Evolutionary conservation across 2,113 vertebrate species (phyloP).

Genomic region (Verasper variegatus): DNA sequence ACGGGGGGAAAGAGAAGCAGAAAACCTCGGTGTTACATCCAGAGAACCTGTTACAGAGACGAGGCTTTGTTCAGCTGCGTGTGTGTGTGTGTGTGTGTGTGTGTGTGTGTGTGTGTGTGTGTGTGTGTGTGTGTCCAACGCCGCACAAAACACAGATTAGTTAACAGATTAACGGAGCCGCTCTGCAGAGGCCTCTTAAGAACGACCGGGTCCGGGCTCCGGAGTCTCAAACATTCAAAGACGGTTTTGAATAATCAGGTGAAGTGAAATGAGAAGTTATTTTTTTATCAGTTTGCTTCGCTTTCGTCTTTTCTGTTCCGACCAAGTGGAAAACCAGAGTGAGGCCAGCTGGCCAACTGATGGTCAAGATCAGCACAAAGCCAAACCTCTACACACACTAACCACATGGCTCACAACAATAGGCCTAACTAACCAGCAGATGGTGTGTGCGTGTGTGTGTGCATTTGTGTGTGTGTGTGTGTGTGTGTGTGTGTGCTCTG

Average conservation of each 20-base stretch:
- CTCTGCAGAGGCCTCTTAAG: not conserved
- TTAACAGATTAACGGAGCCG: not conserved
- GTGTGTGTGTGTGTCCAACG: too few relatives aligned
- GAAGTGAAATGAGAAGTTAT: too few relatives aligned
- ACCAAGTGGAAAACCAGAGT: slow-evolving; percentile 73
- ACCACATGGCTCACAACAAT: slow-evolving; percentile 78
- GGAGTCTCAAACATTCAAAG: not conserved
- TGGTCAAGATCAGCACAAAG: slow-evolving; percentile 81
- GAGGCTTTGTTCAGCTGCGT: not conserved
- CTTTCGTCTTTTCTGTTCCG: slow-evolving; percentile 50
- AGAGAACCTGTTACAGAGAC: slow-evolving; percentile 28
- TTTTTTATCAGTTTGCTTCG: slow-evolving; percentile 17
- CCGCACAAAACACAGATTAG: not conserved
- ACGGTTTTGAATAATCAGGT: not conserved
- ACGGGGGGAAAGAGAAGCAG: slow-evolving; percentile 25
- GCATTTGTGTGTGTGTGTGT: slow-evolving; percentile 31
- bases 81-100: not conserved
- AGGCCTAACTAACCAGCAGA: slow-evolving; percentile 80
- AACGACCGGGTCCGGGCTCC: not conserved
- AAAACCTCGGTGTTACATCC: slow-evolving; percentile 34
- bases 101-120: too few relatives aligned
- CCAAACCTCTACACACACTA: slow-evolving; percentile 74
- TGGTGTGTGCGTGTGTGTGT: slow-evolving; percentile 62
- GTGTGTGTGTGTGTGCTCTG: slow-evolving; percentile 42
- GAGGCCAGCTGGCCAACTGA: slow-evolving; percentile 77